These are phyloP conservation scores for Myiozetetes cayanensis DNA, from an alignment of 2,113 vertebrate species.

Conservation along the genomic window DNA sequence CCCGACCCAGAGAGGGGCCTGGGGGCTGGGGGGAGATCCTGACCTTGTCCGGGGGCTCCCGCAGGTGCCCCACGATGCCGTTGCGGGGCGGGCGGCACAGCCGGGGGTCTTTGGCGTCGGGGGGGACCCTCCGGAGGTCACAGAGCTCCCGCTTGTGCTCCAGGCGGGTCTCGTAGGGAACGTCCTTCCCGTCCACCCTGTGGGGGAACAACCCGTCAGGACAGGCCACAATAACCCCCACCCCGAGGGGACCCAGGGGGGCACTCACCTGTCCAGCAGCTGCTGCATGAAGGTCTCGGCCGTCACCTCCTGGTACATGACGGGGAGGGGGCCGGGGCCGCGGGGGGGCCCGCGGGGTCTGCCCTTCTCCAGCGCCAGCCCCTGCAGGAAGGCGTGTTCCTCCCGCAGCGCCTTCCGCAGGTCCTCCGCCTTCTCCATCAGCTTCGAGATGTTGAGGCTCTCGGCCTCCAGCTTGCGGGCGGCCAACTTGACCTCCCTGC, in stretches of 20 bases:
- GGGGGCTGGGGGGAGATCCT: background rate
- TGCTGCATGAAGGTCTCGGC: conserved; percentile 97
- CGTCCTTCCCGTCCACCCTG: conserved; percentile 93
- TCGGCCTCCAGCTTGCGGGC: conserved; percentile 85
- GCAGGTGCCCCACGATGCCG: conserved; percentile 79
- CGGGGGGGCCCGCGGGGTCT: conserved; percentile 78
- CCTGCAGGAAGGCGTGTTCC: conserved; percentile 88
- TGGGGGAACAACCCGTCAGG: fast-evolving
- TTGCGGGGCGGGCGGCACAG: conserved; percentile 83
- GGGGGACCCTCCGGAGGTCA: conserved; percentile 72
- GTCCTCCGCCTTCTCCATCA: conserved; percentile 96
- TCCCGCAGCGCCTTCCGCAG: conserved; percentile 91
- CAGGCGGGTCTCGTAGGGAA: conserved; percentile 72
- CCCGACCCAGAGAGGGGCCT: fast-evolving
- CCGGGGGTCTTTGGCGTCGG: conserved; percentile 85
- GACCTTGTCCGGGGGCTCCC: conserved; percentile 73
- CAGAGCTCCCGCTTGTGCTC: conserved; percentile 77
- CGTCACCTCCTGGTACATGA: conserved; percentile 87
- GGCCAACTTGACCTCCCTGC: conserved; percentile 72
- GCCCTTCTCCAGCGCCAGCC: conserved; percentile 80
- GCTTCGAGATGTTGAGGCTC: conserved; percentile 92
- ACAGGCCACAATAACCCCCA: no score
- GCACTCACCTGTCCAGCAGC: conserved; percentile 88
- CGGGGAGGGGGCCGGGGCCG: conserved; percentile 81
- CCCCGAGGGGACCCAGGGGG: background rate